phyloP scores from a whole-genome alignment of 2,113 vertebrate genomes.

The Paraplagusia blochii region DNA sequence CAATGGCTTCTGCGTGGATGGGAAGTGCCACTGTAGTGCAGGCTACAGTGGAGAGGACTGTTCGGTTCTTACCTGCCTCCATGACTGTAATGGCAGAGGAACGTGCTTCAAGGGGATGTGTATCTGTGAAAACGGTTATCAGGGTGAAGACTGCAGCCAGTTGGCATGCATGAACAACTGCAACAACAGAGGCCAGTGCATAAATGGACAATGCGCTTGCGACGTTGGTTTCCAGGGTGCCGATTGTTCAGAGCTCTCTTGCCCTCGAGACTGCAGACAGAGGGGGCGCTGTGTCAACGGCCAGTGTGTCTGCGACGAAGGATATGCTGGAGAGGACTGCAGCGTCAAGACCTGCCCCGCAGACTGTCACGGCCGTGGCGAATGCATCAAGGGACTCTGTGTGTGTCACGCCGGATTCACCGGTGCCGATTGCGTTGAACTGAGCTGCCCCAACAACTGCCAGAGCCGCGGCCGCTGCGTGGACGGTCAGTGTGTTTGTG shows the following conservation, averaged over 20 bases:
- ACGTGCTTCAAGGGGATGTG: constrained; percentile 80
- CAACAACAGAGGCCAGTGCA: constrained; percentile 78
- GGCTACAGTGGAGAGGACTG: constrained; percentile 84
- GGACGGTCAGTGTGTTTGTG: constrained; percentile 81
- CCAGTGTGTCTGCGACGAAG: constrained; percentile 82
- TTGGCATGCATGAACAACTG: constrained; percentile 84
- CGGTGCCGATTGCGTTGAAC: constrained; percentile 76
- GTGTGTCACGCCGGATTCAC: constrained; percentile 79
- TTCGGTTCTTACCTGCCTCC: constrained; percentile 77
- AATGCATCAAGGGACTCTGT: constrained; percentile 80
- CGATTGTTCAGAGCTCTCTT: constrained; percentile 82
- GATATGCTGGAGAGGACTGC: constrained; percentile 82
- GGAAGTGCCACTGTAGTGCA: constrained; percentile 81
- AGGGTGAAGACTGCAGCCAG: constrained; percentile 80
- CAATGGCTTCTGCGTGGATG: constrained; percentile 78
- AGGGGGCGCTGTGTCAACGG: constrained; percentile 84
- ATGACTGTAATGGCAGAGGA: constrained; percentile 78
- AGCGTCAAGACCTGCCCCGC: constrained; percentile 78
- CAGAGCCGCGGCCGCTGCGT: constrained; percentile 74
- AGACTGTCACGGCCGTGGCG: constrained; percentile 79
- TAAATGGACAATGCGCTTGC: constrained; percentile 84
- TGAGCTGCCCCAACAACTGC: constrained; percentile 79
- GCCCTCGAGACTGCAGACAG: constrained; percentile 78
- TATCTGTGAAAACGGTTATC: constrained; percentile 79
- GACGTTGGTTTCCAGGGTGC: constrained; percentile 78